Conservation (phyloP, 2,797 vertebrate genomes). For the Adelosebastes latens region DNA sequence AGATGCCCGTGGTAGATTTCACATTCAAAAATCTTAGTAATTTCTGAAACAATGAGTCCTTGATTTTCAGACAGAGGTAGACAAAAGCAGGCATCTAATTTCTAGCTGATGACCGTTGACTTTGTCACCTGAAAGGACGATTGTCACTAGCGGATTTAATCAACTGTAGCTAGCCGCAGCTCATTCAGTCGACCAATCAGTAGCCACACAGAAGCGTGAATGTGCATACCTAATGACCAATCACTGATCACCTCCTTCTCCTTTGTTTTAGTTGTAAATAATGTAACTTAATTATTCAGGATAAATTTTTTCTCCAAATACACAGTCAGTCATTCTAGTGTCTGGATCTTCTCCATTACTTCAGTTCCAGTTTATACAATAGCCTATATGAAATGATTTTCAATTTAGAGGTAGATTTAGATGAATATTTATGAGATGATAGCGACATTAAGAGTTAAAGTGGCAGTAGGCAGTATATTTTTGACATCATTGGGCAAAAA, state of each 20-base stretch:
- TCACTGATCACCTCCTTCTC: not conserved
- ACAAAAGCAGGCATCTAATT: not conserved
- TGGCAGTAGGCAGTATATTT: fast-evolving
- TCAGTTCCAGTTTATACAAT: not conserved
- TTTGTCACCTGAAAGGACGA: not conserved
- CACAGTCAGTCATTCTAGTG: not conserved
- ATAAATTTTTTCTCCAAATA: not conserved
- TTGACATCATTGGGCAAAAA: too few relatives aligned
- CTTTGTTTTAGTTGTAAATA: not conserved
- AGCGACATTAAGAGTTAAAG: not conserved
- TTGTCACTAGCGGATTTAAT: not conserved
- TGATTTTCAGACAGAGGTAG: not conserved
- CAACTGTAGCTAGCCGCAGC: not conserved
- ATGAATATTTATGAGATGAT: not conserved
- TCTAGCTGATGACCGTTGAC: not conserved
- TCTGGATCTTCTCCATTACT: too few relatives aligned
- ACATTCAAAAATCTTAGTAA: not conserved
- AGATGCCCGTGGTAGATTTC: not conserved
- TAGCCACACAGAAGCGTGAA: not conserved
- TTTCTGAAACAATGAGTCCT: not conserved
- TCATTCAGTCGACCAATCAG: not conserved
- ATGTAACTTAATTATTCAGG: not conserved
- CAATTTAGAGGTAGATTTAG: not conserved
- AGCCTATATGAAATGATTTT: not conserved
- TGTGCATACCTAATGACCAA: not conserved